Conservation (phyloP, 2,888 invertebrate genomes). For the Euspilapteryx auroguttella region DNA sequence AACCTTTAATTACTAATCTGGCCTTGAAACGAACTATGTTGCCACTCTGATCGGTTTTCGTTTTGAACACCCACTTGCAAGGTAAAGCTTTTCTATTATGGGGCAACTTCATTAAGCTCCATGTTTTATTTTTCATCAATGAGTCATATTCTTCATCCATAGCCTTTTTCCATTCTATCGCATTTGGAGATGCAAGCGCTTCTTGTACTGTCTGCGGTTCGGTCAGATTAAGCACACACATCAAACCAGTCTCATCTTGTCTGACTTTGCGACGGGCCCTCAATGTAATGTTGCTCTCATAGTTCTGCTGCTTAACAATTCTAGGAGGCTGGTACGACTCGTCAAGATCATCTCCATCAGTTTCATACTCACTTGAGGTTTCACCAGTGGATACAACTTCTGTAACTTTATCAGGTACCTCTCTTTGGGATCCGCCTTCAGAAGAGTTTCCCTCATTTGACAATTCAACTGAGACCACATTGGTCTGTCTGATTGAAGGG, state of each 20-base stretch:
- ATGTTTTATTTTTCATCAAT: conserved; percentile 8
- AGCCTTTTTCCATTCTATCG: conserved; percentile 8
- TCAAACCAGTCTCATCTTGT: not conserved
- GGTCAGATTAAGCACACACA: not conserved
- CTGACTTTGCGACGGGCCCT: not conserved
- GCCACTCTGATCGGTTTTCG: conserved; percentile 8
- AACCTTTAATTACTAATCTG: conserved; percentile 8
- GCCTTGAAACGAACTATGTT: conserved; percentile 6
- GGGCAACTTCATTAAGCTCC: conserved; percentile 6
- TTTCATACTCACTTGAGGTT: conserved; percentile 1
- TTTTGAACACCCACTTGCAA: conserved; percentile 8
- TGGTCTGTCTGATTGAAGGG: too few relatives aligned
- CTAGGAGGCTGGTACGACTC: not conserved
- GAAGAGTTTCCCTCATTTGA: too few relatives aligned
- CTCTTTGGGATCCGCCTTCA: too few relatives aligned
- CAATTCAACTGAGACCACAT: too few relatives aligned
- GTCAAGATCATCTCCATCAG: not conserved
- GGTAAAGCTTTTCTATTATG: conserved; percentile 5
- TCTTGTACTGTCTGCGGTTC: conserved; percentile 9
- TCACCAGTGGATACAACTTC: too few relatives aligned
- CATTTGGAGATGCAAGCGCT: conserved; percentile 7
- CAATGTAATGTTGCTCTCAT: not conserved
- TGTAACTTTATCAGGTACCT: too few relatives aligned
- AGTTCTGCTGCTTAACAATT: not conserved
- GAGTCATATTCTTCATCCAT: conserved; percentile 9